Conservation (phyloP, 2,888 invertebrate species). For the Eupithecia subumbrata region DNA sequence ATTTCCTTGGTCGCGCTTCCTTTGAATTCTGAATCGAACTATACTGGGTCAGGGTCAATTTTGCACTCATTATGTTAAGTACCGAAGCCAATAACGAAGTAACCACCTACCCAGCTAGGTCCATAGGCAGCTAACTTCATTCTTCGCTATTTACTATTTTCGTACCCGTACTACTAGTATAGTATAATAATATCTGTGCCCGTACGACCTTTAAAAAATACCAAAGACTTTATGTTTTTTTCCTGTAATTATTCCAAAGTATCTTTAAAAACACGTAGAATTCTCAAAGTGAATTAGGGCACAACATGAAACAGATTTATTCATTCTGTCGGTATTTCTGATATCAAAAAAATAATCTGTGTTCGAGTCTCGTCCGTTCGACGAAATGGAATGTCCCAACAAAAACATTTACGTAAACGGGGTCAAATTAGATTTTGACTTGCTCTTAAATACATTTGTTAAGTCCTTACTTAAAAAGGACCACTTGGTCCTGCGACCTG, state of each 20-base stretch:
- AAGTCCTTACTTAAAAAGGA: not conserved
- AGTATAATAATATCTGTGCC: no score
- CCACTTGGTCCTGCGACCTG: not conserved
- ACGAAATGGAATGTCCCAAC: not conserved
- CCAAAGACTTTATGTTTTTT: constrained; percentile 53
- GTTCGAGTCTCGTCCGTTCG: not conserved
- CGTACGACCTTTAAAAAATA: constrained; percentile 52
- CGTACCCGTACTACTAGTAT: constrained; percentile 55
- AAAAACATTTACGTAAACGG: not conserved
- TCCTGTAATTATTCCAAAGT: constrained; percentile 30
- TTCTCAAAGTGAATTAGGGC: not conserved
- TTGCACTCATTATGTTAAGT: constrained; percentile 53
- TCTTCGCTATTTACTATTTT: constrained; percentile 69
- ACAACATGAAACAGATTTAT: not conserved
- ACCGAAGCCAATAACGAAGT: constrained; percentile 66
- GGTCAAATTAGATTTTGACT: no score
- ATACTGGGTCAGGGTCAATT: constrained; percentile 68
- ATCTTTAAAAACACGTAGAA: not conserved
- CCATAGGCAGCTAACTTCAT: constrained; percentile 49
- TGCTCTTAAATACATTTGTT: not conserved
- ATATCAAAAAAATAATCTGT: not conserved
- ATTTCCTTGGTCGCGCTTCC: constrained; percentile 64
- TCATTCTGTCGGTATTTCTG: not conserved
- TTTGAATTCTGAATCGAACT: constrained; percentile 59
- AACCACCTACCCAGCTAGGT: not conserved